These are phyloP conservation scores for Anastatus disparis DNA, from an alignment of 1,140 invertebrate genomes.

Conservation along the genomic window DNA sequence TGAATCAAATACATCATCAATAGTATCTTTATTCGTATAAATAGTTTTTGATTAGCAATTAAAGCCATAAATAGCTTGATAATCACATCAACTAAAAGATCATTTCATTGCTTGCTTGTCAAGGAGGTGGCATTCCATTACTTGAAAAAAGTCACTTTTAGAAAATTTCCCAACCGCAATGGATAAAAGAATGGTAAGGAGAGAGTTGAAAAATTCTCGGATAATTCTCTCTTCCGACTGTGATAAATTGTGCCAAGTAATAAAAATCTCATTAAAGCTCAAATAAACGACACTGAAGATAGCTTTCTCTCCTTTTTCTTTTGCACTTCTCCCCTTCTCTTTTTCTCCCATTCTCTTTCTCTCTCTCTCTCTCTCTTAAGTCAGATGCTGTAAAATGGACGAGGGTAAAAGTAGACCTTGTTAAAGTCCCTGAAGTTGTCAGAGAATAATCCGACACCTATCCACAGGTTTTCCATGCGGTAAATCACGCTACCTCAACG, in stretches of 20 bases:
- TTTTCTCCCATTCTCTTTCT: background rate
- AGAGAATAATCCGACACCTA: slow-evolving; percentile 32
- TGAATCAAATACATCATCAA: no score
- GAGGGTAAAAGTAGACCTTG: slow-evolving; percentile 34
- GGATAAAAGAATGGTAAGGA: slow-evolving; percentile 27
- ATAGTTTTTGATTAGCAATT: no score
- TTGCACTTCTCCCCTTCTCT: background rate
- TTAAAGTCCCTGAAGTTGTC: slow-evolving; percentile 28
- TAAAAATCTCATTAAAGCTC: slow-evolving; percentile 44
- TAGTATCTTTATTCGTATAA: no score
- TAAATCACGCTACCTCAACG: slow-evolving; percentile 1
- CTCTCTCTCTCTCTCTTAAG: background rate
- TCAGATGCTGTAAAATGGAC: slow-evolving; percentile 33
- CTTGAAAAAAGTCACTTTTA: slow-evolving; percentile 22
- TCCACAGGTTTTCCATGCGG: slow-evolving; percentile 27
- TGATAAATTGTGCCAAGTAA: slow-evolving; percentile 41
- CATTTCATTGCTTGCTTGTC: no score
- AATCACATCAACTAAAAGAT: background rate
- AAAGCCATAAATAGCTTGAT: slow-evolving; percentile 14
- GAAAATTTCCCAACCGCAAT: slow-evolving; percentile 33
- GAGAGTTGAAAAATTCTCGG: slow-evolving; percentile 42
- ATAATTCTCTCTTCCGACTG: slow-evolving; percentile 37
- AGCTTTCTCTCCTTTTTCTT: background rate
- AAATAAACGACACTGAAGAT: slow-evolving; percentile 40
- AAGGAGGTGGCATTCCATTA: slow-evolving; percentile 24